Evolutionary conservation across 2,113 vertebrate genomes (phyloP), one percentile per base, ranked within the genome.

Genomic region (Ceuthmochares aereus): DNA sequence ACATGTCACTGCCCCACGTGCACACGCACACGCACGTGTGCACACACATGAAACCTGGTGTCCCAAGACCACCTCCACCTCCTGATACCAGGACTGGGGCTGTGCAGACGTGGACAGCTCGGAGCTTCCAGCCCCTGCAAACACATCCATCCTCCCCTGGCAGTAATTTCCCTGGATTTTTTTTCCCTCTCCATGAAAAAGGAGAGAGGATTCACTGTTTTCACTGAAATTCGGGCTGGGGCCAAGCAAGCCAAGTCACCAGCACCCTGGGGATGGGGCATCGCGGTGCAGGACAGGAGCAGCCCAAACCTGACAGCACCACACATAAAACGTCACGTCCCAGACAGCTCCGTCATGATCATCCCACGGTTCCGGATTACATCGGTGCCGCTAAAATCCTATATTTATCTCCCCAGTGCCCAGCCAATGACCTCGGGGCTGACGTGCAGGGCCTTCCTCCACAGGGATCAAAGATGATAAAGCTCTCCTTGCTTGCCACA

Each of bases 351-450:
- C 0, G 3, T 25, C 7, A 0, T 2, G 19, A 12, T 27, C 80
- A 14, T 22, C 60, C 69, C 56, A 18, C 27, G 4, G 73, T 77
- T 20, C 52, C 0, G 10, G 89, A 96, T 95, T 96, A 93, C 77
- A 7, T 1, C 13, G 0, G 55, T 19, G 73, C 73, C 0, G 17
- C 73, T 91, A 5, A 84, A 87, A 94, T 89, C 95, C 91, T 23
- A 0, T 77, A 30, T 84, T 43, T 87, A 94, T 89, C 87, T 34
- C 47, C 6, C 6, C 47, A 0, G 36, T 16, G 73, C 68, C 76
- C 91, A 87, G 76, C 94, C 93, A 96, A 89, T 96, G 96, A 70
- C 90, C 82, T 93, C 11, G 6, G 85, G 22, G 82, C 84, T 95
- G 93, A 49, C 60, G 45, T 20, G 42, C 68, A 73, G 73, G 55